Conservation (phyloP, 2,888 invertebrate species). For the Cryptops parisi region DNA sequence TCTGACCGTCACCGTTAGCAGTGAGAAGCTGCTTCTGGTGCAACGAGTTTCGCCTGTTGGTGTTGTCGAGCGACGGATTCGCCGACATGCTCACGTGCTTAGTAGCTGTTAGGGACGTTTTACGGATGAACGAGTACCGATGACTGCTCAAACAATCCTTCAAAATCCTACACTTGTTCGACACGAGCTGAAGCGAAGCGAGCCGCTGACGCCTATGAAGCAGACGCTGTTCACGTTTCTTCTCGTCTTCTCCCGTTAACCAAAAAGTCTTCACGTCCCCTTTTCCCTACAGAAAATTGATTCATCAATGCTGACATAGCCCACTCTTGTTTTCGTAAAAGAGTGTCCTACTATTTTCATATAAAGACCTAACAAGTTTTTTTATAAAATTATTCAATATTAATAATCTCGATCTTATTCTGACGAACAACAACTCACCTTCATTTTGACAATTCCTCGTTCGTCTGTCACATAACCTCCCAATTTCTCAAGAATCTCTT, state of each 20-base stretch:
- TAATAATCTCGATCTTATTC: not conserved
- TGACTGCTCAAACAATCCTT: not conserved
- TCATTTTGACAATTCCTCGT: slow-evolving; percentile 55
- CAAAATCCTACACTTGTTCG: not conserved
- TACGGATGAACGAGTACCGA: not conserved
- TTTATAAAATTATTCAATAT: not conserved
- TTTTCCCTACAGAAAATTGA: no score
- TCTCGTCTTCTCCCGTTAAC: slow-evolving; percentile 6
- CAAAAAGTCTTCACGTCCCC: slow-evolving; percentile 6
- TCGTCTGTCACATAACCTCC: slow-evolving; percentile 8
- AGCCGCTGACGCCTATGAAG: not conserved
- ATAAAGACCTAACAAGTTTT: no score
- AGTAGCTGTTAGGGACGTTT: not conserved
- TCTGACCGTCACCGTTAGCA: not conserved
- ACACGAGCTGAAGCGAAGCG: no score
- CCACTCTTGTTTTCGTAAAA: no score
- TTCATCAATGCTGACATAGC: no score
- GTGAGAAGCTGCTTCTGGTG: no score
- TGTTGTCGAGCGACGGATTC: not conserved
- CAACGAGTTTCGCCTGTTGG: not conserved
- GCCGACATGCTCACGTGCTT: not conserved
- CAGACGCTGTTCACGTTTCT: slow-evolving; percentile 2
- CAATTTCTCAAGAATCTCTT: slow-evolving; percentile 7
- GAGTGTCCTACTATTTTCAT: no score
- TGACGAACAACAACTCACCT: slow-evolving; percentile 33